Evolutionary conservation across 2,888 invertebrate genomes (phyloP).

Genomic region (Drosophila kambysellisi): DNA sequence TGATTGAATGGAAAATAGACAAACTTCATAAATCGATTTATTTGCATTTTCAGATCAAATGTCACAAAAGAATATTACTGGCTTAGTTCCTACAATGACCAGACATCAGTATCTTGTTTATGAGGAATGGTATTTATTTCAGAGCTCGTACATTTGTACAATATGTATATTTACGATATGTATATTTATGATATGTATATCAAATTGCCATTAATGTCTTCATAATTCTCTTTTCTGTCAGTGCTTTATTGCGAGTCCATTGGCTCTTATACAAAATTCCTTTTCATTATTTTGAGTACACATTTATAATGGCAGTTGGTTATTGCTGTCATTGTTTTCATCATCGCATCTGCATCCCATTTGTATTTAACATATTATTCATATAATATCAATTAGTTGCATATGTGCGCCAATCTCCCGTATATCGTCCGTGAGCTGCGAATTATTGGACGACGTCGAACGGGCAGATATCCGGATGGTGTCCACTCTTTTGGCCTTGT

Average conservation of each 20-base stretch:
- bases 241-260: conserved; percentile 58
- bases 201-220: background rate
- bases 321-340: conserved; percentile 42
- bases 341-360: conserved; percentile 53
- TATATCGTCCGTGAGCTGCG: conserved; percentile 48
- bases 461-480: conserved; percentile 41
- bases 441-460: conserved; percentile 60
- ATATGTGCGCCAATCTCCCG: conserved; percentile 55
- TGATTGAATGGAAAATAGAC: background rate
- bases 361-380: conserved; percentile 75
- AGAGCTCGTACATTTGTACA: background rate
- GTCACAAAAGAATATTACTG: background rate
- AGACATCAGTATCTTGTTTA: background rate
- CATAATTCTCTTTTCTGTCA: background rate
- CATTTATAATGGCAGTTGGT: conserved; percentile 60
- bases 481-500: conserved; percentile 53
- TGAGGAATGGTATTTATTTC: background rate
- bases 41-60: too few relatives aligned
- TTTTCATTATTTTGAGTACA: conserved; percentile 41
- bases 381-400: conserved; percentile 80
- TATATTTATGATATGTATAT: background rate
- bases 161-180: background rate
- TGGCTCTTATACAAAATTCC: conserved; percentile 16
- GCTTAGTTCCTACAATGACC: background rate
- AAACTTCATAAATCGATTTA: background rate